These are phyloP conservation scores for Euzophera pinguis DNA, from an alignment of 2,888 invertebrate genomes.

Conservation along the genomic window DNA sequence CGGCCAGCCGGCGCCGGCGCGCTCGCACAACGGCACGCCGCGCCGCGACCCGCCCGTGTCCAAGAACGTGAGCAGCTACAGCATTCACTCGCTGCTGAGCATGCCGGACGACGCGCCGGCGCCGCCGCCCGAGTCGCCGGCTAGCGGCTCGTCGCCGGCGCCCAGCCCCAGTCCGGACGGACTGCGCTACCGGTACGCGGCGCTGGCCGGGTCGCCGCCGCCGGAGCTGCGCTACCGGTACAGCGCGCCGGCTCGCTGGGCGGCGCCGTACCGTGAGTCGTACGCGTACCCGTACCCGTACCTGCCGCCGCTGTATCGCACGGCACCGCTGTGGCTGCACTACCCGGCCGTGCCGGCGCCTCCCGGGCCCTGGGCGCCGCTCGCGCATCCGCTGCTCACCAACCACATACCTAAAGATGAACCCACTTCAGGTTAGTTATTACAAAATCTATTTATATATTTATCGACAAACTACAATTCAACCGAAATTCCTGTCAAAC, in stretches of 20 bases:
- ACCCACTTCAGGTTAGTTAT: slow-evolving; percentile 74
- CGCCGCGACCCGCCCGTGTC: slow-evolving; percentile 49
- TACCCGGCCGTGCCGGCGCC: slow-evolving; percentile 64
- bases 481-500: background rate
- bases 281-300: slow-evolving; percentile 31
- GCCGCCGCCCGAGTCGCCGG: slow-evolving; percentile 45
- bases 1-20: slow-evolving; percentile 32
- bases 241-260: slow-evolving; percentile 52
- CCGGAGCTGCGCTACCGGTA: slow-evolving; percentile 66
- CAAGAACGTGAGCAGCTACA: slow-evolving; percentile 86
- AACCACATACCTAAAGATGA: slow-evolving; percentile 79
- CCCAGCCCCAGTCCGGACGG: slow-evolving; percentile 57
- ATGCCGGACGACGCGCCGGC: slow-evolving; percentile 76
- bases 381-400: slow-evolving; percentile 67
- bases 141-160: slow-evolving; percentile 63
- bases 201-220: slow-evolving; percentile 55
- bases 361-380: slow-evolving; percentile 77
- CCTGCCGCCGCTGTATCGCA: slow-evolving; percentile 55
- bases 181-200: slow-evolving; percentile 60
- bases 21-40: slow-evolving; percentile 46
- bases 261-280: slow-evolving; percentile 43
- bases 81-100: slow-evolving; percentile 90
- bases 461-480: background rate
- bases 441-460: background rate
- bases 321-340: slow-evolving; percentile 70